Evolutionary conservation across 2,113 vertebrate species (phyloP), one percentile per base, ranked within the genome.

Genomic region (Callocephalon fimbriatum): DNA sequence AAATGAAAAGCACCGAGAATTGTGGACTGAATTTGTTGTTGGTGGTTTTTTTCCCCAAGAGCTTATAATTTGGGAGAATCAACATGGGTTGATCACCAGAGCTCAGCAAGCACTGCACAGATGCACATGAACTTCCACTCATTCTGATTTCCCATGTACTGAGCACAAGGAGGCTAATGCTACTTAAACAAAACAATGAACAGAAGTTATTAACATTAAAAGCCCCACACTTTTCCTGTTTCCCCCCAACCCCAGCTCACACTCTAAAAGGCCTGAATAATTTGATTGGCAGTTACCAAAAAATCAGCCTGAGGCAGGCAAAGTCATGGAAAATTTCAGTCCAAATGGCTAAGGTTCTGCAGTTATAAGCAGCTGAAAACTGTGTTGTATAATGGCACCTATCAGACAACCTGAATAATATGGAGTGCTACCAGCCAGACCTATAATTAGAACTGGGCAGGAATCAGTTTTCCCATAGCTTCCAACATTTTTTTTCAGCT

Each of bases 391-490:
- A 93, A 91, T 72, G 26, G 31, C 56, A 78, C 65, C 50, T 94
- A 84, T 94, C 84, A 88, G 82, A 77, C 51, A 15, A 91, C 76
- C 76, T 93, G 89, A 81, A 75, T 89, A 95, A 89, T 42, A 84
- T 1, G 4, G 47, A 89, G 68, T 65, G 65, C 51, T 95, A 95
- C 95, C 77, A 95, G 77, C 79, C 91, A 93, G 86, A 74, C 21
- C 44, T 94, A 95, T 94, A 91, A 96, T 94, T 89, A 91, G 80
- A 95, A 89, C 23, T 81, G 91, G 61, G 9, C 76, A 95, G 62
- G 86, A 92, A 63, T 81, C 35, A 67, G 8, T 78, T 96, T 96
- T 96, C 94, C 73, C 91, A 84, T 90, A 86, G 59, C 45, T 45
- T 90, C 50, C 72, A 91, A 84, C 37, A 48, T 75, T 76, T 92